Conservation (phyloP, 2,888 invertebrate species). For the Caenorhabditis sulstoni region DNA sequence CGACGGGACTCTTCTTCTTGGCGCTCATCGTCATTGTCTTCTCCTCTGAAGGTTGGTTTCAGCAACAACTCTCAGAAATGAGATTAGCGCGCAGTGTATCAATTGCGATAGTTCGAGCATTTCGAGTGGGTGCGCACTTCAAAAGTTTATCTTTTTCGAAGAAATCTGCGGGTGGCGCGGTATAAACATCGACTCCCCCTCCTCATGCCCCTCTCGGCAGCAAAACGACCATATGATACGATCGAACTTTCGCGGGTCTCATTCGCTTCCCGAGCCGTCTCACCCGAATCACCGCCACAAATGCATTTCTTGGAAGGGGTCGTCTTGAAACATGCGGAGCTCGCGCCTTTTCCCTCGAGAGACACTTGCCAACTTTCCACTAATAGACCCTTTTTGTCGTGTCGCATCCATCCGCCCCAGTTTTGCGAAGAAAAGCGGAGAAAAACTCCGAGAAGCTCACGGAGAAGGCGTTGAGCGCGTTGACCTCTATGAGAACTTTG, state of each 20-base stretch:
- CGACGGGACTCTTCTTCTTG: conserved; percentile 33
- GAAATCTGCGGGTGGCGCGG: conserved; percentile 47
- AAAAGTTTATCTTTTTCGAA: conserved; percentile 54
- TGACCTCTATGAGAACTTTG: neutral
- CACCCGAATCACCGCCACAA: conserved; percentile 44
- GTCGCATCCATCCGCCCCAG: conserved; percentile 31
- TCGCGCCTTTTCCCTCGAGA: conserved; percentile 48
- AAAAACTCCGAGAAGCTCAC: neutral
- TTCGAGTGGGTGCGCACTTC: conserved; percentile 56
- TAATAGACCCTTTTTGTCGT: conserved; percentile 62
- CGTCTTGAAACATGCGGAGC: conserved; percentile 38
- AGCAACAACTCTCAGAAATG: neutral
- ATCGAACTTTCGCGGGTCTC: conserved; percentile 11
- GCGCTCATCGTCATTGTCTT: conserved; percentile 16
- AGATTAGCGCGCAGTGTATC: conserved; percentile 48
- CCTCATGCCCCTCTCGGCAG: too few relatives aligned
- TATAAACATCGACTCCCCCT: conserved; percentile 39
- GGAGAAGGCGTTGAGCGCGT: conserved; percentile 8
- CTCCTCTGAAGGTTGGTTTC: conserved; percentile 30
- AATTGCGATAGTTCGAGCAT: conserved; percentile 58
- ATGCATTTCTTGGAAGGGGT: conserved; percentile 29
- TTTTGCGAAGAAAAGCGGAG: conserved; percentile 21
- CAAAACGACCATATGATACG: conserved; percentile 36
- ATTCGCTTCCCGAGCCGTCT: neutral
- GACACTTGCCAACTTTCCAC: conserved; percentile 61